Evolutionary conservation across 2,113 vertebrate genomes (phyloP).

Genomic region (Eurypyga helias): DNA sequence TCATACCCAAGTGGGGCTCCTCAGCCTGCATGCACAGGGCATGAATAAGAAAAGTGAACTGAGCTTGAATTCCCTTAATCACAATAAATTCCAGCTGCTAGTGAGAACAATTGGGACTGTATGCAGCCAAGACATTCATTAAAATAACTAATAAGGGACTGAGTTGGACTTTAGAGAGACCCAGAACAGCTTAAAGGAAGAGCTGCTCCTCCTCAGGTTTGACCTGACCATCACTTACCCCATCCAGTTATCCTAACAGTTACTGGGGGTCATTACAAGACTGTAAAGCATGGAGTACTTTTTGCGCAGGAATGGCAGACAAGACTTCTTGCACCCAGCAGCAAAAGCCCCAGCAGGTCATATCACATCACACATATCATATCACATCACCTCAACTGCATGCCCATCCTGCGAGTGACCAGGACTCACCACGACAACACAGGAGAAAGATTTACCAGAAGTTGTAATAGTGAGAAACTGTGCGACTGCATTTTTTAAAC

Average conservation of each 20-base stretch:
- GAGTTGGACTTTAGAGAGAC: neutral
- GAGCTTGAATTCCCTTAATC: neutral
- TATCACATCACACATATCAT: rapidly evolving
- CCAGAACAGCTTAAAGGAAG: neutral
- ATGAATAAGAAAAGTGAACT: neutral
- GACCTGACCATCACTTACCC: neutral
- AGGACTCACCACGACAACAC: rapidly evolving
- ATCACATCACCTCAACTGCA: neutral
- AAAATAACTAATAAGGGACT: neutral
- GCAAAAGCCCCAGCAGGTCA: neutral
- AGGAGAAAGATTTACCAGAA: neutral
- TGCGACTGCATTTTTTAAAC: neutral
- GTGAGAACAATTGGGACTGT: neutral
- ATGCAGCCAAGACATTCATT: neutral
- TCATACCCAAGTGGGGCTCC: neutral
- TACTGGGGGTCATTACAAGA: neutral
- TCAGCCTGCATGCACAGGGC: neutral
- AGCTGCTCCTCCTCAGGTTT: neutral
- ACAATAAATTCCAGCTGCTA: neutral
- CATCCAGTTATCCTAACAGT: neutral
- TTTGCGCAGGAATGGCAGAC: rapidly evolving
- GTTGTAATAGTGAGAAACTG: neutral
- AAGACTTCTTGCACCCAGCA: rapidly evolving
- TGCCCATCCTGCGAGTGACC: rapidly evolving
- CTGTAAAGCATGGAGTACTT: neutral